Conservation (phyloP, 2,888 invertebrate genomes). For the Polyploca ridens region DNA sequence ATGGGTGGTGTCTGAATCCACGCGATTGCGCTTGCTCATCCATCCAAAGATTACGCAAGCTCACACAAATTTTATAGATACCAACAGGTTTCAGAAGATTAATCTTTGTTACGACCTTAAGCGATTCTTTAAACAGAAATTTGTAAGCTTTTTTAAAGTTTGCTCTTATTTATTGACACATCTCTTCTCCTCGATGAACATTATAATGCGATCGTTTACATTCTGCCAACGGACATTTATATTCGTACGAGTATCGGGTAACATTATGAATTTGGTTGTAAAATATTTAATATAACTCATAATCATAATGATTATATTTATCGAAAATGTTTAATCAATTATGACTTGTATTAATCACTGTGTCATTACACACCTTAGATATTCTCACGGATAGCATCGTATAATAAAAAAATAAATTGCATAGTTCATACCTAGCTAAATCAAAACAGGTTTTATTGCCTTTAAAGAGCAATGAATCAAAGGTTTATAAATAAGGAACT, state of each 20-base stretch:
- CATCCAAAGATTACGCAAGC: conserved; percentile 60
- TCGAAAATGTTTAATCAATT: background rate
- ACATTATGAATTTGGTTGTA: background rate
- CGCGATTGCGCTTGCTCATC: conserved; percentile 57
- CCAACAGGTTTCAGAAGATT: conserved; percentile 60
- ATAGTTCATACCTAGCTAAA: background rate
- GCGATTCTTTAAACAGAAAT: conserved; percentile 43
- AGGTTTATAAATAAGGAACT: conserved; percentile 18
- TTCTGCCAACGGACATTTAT: conserved; percentile 21
- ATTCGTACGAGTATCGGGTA: conserved; percentile 10
- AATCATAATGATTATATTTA: background rate
- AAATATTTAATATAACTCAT: background rate
- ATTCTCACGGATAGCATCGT: background rate
- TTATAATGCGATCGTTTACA: conserved; percentile 39
- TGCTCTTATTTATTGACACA: conserved; percentile 45
- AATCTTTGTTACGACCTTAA: conserved; percentile 53
- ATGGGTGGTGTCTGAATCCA: conserved; percentile 54
- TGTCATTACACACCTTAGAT: background rate
- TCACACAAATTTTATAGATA: conserved; percentile 45
- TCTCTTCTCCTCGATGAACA: conserved; percentile 32
- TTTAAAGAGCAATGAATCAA: background rate
- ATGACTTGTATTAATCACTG: background rate
- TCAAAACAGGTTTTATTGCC: background rate
- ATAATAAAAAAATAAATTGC: background rate
- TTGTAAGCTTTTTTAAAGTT: conserved; percentile 42